Percentiles rank a stretch among this genome's conserved stretches.
Evolutionary conservation across 2,888 invertebrate species (phyloP).

Genomic region (Anthrax anthrax): DNA sequence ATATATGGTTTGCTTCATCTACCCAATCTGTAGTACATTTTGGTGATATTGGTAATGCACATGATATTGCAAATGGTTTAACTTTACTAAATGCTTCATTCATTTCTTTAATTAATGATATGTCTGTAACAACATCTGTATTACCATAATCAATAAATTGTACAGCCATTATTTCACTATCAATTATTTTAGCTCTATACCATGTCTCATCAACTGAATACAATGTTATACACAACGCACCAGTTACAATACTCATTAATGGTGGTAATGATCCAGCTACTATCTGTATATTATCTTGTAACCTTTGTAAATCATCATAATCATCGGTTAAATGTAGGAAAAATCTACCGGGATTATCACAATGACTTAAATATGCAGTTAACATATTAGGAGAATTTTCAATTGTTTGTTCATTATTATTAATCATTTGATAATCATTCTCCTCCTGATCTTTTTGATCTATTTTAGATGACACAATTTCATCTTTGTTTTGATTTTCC

Average conservation of each 20-base stretch:
- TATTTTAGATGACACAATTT: too few species aligned
- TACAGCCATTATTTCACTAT: slow-evolving; percentile 61
- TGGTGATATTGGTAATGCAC: slow-evolving; percentile 53
- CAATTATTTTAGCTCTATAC: slow-evolving; percentile 84
- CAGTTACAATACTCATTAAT: slow-evolving; percentile 42
- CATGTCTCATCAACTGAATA: slow-evolving; percentile 74
- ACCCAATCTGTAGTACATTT: slow-evolving; percentile 50
- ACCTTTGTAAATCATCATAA: slow-evolving; percentile 38
- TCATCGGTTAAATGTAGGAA: slow-evolving; percentile 54
- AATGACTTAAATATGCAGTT: slow-evolving; percentile 49
- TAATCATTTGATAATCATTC: too few species aligned
- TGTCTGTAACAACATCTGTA: slow-evolving; percentile 55
- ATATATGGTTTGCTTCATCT: slow-evolving; percentile 45
- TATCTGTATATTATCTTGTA: slow-evolving; percentile 51
- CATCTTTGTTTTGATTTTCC: too few species aligned
- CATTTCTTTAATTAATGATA: slow-evolving; percentile 45
- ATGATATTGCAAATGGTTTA: slow-evolving; percentile 44
- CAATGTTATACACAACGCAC: slow-evolving; percentile 57
- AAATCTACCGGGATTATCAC: slow-evolving; percentile 62
- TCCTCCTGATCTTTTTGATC: too few species aligned
- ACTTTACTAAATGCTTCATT: slow-evolving; percentile 42
- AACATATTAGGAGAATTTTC: slow-evolving; percentile 18
- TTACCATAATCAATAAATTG: slow-evolving; percentile 69
- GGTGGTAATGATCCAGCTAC: slow-evolving; percentile 39
- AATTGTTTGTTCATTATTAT: not conserved